These are phyloP conservation scores for Dipodomys stephensi DNA, from an alignment of 2,113 vertebrate species.

Conservation along the genomic window DNA sequence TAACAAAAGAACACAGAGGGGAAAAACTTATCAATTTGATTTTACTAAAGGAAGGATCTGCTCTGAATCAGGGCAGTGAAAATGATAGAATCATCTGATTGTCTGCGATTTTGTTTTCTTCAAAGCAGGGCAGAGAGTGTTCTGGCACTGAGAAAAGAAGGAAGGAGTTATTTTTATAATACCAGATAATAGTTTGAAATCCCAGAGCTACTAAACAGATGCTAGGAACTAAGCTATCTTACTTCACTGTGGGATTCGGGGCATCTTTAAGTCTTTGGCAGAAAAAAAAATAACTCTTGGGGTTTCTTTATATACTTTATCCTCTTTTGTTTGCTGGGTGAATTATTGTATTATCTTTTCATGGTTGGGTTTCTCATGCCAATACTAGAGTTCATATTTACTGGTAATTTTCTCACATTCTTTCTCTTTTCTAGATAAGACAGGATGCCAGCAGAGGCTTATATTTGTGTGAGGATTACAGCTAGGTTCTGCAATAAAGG, in stretches of 20 bases:
- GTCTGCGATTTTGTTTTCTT: background rate
- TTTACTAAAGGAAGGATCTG: constrained; percentile 28
- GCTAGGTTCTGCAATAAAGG: background rate
- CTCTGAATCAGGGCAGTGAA: background rate
- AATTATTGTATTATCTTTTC: constrained; percentile 54
- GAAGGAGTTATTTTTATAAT: constrained; percentile 65
- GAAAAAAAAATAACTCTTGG: constrained; percentile 4
- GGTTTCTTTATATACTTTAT: constrained; percentile 41
- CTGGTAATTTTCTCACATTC: constrained; percentile 42
- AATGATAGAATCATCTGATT: constrained; percentile 30
- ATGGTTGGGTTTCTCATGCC: constrained; percentile 26
- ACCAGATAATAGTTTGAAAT: constrained; percentile 68
- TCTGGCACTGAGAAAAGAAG: constrained; percentile 60
- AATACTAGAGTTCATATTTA: constrained; percentile 33
- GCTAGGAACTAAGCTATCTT: constrained; percentile 46
- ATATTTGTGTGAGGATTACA: background rate
- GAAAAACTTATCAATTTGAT: background rate
- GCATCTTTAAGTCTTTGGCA: constrained; percentile 55
- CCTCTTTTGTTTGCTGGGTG: constrained; percentile 43
- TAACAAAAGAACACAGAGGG: background rate
- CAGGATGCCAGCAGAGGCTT: background rate
- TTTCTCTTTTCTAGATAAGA: background rate
- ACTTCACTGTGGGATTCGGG: constrained; percentile 38
- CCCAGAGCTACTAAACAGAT: constrained; percentile 35
- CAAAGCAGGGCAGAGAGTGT: background rate